phyloP scores from a whole-genome alignment of 2,888 invertebrate genomes.

The Maniola hyperantus region DNA sequence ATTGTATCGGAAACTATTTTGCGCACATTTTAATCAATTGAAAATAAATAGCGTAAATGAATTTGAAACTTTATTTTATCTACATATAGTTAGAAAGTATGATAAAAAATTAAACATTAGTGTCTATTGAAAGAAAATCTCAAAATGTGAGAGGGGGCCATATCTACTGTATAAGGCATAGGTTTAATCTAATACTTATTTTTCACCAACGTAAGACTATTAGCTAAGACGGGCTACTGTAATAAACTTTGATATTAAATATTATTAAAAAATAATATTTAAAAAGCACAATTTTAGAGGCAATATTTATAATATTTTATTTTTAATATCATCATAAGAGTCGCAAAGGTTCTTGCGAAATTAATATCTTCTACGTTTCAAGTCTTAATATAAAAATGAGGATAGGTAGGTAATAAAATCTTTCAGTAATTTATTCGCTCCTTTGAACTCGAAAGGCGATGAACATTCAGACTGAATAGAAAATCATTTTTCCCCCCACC shows the following conservation, averaged over 20 bases:
- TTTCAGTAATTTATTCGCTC: slow-evolving; percentile 29
- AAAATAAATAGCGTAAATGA: background rate
- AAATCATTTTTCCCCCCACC: slow-evolving; percentile 18
- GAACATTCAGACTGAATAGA: slow-evolving; percentile 29
- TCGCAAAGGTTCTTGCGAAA: slow-evolving; percentile 9
- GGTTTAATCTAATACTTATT: too few relatives aligned
- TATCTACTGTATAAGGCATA: too few relatives aligned
- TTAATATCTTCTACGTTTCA: slow-evolving; percentile 16
- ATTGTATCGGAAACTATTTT: background rate
- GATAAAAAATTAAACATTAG: too few relatives aligned
- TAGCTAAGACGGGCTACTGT: background rate
- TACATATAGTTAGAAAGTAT: background rate
- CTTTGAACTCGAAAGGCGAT: slow-evolving; percentile 33
- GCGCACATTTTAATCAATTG: background rate
- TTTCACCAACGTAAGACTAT: too few relatives aligned
- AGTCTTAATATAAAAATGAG: slow-evolving; percentile 18
- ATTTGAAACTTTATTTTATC: background rate
- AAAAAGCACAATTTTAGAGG: background rate
- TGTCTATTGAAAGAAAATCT: too few relatives aligned
- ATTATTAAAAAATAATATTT: background rate
- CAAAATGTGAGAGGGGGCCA: too few relatives aligned
- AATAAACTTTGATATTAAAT: background rate
- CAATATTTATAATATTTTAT: background rate
- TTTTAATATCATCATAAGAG: slow-evolving; percentile 7
- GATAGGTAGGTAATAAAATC: slow-evolving; percentile 34